Conservation (phyloP, 2,113 vertebrate genomes). For the human region GRCh38 chr13:59795501-59796000, state of each 20-base stretch:
- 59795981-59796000: conserved; percentile 63
- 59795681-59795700: too few species aligned
- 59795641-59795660: too few species aligned
- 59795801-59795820: not conserved
- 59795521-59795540: too few species aligned
- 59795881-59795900: not conserved
- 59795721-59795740: too few species aligned
- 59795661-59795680: too few species aligned
- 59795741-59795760: not conserved
- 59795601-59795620: too few species aligned
- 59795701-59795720: too few species aligned
- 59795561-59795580: too few species aligned
- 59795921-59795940: not conserved
- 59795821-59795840: not conserved
- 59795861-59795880: not conserved
- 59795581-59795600: too few species aligned
- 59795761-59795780: not conserved
- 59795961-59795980: conserved; percentile 62
- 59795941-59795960: conserved; percentile 18
- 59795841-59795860: not conserved
- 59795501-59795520: too few species aligned
- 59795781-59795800: not conserved
- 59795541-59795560: too few species aligned
- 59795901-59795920: not conserved
- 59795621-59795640: too few species aligned